Base-by-base conservation (phyloP, 2,113 vertebrate species). In the Protomyctophum bolini region DNA sequence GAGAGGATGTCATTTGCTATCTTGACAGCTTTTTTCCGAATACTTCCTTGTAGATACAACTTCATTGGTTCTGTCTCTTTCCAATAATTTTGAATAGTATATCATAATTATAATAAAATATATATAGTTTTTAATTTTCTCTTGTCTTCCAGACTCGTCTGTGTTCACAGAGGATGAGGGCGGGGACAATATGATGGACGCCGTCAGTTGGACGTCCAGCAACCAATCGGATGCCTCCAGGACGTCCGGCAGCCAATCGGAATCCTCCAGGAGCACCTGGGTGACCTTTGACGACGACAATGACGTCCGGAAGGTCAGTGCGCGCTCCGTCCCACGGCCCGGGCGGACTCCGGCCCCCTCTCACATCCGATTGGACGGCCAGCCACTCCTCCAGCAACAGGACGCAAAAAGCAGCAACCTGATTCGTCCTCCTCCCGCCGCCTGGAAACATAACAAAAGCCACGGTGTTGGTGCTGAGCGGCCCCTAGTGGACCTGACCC, bases 251-350 rank as follows among this genome's bases (percentile, higher is more conserved):
- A 93, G 93, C 50, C 92, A 93, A 68, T 76, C 83, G 7, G 78
- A 86, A 15, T 82, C 51, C 33, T 41, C 90, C 45, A 83, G 89
- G 69, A 92, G 93, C 60, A 95, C 91, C 82, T 97, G 96, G 96
- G 95, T 97, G 66, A 96, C 95, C 72, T 97, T 97, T 82, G 95
- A 97, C 60, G 96, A 97, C 76, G 93, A 95, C 77, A 91, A 93
- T 6, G 33, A 41, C 33, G 33, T 41, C 33, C 33, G 33, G 14
- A 60, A 73, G 78, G 89, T 91, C 11, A 70, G 21, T 21, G 21
- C 29, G 72, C 77, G 91, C 67, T 75, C 49, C 61, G 83, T 78
- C 62, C 70, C 83, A 82, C 75, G 79, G 66, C 79, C 83, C 0
- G 80, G 84, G n/a, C 71, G 80, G 75, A 75, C 33, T 41, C 33